Base-by-base conservation (phyloP, 2,113 vertebrate species). In the Phylloscopus trochiloides region DNA sequence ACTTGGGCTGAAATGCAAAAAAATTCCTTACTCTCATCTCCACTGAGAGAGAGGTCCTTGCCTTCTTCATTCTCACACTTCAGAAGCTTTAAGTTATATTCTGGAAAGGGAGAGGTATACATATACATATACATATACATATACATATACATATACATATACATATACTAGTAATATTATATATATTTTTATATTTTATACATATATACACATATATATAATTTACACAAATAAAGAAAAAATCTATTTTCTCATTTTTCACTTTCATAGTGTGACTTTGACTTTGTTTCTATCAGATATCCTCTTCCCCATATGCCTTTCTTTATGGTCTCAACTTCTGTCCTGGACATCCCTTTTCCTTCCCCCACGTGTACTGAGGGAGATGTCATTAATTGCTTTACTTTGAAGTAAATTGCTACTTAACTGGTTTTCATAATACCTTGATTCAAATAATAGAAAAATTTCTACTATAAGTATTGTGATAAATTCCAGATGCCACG, bases 291-390 rank as follows among this genome's bases (percentile, higher is more conserved):
- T n/a, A 5, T 70, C 12, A 73, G 24, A 77, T 43, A 73, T 42
- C 4, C 10, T 24, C 15, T 73, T 72, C 17, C 20, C 3, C 6
- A 19, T 5, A n/a, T 38, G 7, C 17, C 14, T 61, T 81, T 82
- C 9, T 24, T 17, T 48, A 3, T 20, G 32, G 43, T 59, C 36
- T 25, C 32, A 72, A 6, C 8, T 4, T n/a, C 25, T 79, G 12
- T 55, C 12, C 24, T 47, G 13, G 16, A 72, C 42, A 10, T 12
- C 19, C 4, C 3, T 42, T 62, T 95, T 73, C 3, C 4, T 63
- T 85, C 7, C 13, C 8, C 26, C 43, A 22, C 1, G 14, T 51
- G 12, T 51, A 47, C 3, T 4, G 8, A 51, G 4, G 1, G 3
- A 67, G 6, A 2, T 16, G 20, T 15, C 12, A 51, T 20, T 68